Base-by-base conservation (phyloP, 2,888 invertebrate genomes). In the Microctonus brassicae region DNA sequence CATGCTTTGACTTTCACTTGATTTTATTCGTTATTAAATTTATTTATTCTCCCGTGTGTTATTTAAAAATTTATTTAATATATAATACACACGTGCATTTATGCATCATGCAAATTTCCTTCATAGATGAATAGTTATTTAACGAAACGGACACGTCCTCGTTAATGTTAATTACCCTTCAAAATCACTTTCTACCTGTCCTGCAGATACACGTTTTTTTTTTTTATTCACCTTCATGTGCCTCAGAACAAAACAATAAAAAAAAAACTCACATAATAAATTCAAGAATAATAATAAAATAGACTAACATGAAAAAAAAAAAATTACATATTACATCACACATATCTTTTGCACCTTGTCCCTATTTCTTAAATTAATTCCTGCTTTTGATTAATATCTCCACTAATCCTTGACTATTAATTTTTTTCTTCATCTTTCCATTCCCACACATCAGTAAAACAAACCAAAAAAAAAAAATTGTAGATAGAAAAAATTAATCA, bases 141-240 rank as follows among this genome's bases (percentile, higher is more conserved):
- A 47, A 47, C 47, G 1, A 6, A 53, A 52, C 57, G 11, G 33
- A 33, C 13, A 33, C 26, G 42, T 64, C 20, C 26, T 57, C 60
- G 64, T 69, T 69, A 71, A 47, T 64, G 55, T 73, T 72, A 71
- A 76, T 73, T 74, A 70, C 47, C 17, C 47, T 71, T 73, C 73
- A 68, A 68, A 76, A 75, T 75, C 75, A 75, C 76, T 76, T 76
- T 76, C 76, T 74, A 76, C 71, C 73, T 73, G 58, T 71, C 69
- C 29, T 7, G 7, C 72, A 73, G 65, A 73, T 75, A 64, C 61
- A 67, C 26, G 65, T 42, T 34, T 33, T 39, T 11, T 65, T 55
- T 55, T 62, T 62, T 47, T 17, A 7, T n/a, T 7, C 47, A 47
- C 17, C n/a, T 42, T n/a, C 42, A 42, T 60, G 52, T 58, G 34